Conservation (phyloP, 2,113 vertebrate genomes). For the Chinchilla lanigera region DNA sequence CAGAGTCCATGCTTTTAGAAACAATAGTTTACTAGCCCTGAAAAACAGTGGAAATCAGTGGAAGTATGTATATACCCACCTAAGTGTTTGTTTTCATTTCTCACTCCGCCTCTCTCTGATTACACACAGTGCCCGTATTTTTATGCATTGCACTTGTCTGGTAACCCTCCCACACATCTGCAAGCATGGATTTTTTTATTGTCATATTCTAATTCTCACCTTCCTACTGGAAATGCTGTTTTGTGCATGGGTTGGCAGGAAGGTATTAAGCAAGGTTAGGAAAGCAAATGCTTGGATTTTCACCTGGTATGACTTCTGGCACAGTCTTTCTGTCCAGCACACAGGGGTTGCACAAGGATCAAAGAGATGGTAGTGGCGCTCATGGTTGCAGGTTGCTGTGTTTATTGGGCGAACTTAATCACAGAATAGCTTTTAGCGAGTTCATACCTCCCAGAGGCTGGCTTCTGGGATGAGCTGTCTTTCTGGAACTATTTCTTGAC, state of each 20-base stretch:
- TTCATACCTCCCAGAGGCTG: background rate
- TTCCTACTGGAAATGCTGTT: constrained; percentile 56
- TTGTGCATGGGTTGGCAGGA: constrained; percentile 11
- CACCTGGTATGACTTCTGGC: background rate
- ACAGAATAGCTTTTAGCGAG: background rate
- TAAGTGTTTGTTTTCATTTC: background rate
- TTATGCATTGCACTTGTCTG: constrained; percentile 53
- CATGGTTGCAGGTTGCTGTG: background rate
- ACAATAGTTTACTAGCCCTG: too few relatives aligned
- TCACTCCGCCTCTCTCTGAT: background rate
- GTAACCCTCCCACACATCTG: constrained; percentile 62
- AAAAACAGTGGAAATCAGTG: background rate
- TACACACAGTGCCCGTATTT: background rate
- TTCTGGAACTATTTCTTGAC: constrained; percentile 1
- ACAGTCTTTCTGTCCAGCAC: background rate
- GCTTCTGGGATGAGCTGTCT: background rate
- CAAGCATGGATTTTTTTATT: background rate
- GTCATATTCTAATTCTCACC: constrained; percentile 76
- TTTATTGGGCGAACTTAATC: background rate
- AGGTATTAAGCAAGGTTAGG: constrained; percentile 57
- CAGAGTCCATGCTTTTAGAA: background rate
- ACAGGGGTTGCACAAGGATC: background rate
- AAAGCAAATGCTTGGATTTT: constrained; percentile 55
- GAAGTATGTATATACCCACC: fast-evolving
- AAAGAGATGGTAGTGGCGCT: background rate